These are phyloP conservation scores for Trissolcus japonicus DNA, from an alignment of 2,888 invertebrate genomes.

Conservation along the genomic window DNA sequence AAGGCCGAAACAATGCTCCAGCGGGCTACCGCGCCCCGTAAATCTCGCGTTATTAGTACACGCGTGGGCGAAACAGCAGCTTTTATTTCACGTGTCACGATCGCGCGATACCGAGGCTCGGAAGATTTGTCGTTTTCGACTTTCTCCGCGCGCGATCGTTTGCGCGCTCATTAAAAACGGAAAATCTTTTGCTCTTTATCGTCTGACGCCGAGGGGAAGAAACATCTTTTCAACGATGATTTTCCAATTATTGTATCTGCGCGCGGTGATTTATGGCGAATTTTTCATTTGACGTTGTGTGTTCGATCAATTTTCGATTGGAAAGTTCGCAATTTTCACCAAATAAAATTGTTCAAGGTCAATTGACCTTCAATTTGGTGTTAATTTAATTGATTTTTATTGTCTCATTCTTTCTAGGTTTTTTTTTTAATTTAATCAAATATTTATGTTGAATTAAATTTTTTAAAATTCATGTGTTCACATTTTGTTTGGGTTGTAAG, in stretches of 20 bases:
- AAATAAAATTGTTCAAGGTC: no score
- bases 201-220: no score
- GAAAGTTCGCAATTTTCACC: conserved; percentile 1
- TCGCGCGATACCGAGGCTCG: conserved; percentile 51
- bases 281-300: conserved; percentile 10
- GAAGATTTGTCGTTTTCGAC: conserved; percentile 49
- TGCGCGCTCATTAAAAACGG: conserved; percentile 47
- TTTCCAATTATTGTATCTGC: conserved; percentile 22
- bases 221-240: conserved; percentile 15
- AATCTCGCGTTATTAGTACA: conserved; percentile 52
- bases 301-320: conserved; percentile 20
- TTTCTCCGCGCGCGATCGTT: conserved; percentile 38
- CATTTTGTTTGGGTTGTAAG: no score
- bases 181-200: conserved; percentile 19
- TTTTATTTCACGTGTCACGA: conserved; percentile 55
- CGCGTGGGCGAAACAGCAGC: conserved; percentile 56
- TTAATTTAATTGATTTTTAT: no score
- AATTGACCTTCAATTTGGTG: no score
- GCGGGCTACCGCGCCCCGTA: conserved; percentile 35
- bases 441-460: no score
- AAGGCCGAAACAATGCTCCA: conserved; percentile 33
- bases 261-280: conserved; percentile 9
- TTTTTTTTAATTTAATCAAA: no score
- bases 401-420: no score
- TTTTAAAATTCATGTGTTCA: no score